These are phyloP conservation scores for Pheucticus melanocephalus DNA, from an alignment of 2,113 vertebrate genomes.

Conservation along the genomic window DNA sequence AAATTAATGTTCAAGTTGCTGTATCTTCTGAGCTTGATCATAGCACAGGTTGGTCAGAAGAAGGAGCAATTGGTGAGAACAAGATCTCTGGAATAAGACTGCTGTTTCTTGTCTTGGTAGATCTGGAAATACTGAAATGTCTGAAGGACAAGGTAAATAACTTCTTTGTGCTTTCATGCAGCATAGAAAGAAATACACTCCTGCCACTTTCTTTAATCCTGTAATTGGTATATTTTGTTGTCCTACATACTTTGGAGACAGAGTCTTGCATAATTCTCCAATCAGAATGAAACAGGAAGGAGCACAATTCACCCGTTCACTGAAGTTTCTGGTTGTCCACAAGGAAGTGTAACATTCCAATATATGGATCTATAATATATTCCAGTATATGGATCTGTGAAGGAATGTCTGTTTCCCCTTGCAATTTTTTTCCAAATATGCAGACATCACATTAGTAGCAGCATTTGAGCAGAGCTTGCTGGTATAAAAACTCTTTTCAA, in stretches of 20 bases:
- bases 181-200: background rate
- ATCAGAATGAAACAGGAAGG: background rate
- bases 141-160: background rate
- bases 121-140: background rate
- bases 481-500: background rate
- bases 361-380: background rate
- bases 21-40: background rate
- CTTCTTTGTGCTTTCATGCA: background rate
- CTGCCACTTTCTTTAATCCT: background rate
- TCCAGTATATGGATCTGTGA: background rate
- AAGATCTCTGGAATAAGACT: background rate
- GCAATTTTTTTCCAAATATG: background rate
- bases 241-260: background rate
- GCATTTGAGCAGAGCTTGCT: background rate
- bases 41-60: background rate
- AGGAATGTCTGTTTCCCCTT: background rate
- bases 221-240: background rate
- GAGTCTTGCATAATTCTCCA: background rate
- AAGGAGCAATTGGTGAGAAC: background rate
- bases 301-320: background rate
- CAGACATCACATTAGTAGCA: background rate
- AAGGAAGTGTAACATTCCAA: background rate
- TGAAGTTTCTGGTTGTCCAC: background rate
- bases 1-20: background rate
- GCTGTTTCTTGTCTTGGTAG: background rate